Conservation (phyloP, 2,888 invertebrate genomes). For the Coelinius sp. region DNA sequence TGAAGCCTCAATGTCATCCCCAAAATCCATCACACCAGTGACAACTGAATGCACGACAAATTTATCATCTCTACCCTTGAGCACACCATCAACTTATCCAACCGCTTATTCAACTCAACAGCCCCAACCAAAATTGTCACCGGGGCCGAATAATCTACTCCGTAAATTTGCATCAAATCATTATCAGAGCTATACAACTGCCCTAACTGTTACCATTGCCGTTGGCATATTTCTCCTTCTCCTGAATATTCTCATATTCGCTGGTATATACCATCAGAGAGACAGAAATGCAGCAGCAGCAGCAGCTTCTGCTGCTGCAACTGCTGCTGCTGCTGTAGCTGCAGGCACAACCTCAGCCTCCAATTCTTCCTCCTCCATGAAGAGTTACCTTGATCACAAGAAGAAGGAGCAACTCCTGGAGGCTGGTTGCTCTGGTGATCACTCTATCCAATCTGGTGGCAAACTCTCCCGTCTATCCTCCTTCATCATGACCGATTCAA, state of each 20-base stretch:
- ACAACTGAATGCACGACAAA: slow-evolving; percentile 85
- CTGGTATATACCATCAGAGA: slow-evolving; percentile 89
- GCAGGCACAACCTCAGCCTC: slow-evolving; percentile 38
- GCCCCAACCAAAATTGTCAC: slow-evolving; percentile 70
- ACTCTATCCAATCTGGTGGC: slow-evolving; percentile 54
- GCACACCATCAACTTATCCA: slow-evolving; percentile 59
- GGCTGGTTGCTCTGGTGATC: slow-evolving; percentile 79
- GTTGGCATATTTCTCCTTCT: slow-evolving; percentile 87
- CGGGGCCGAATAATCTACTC: slow-evolving; percentile 80
- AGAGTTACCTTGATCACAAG: slow-evolving; percentile 74
- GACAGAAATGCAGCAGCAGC: slow-evolving; percentile 72
- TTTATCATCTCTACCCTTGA: slow-evolving; percentile 69
- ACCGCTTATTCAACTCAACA: slow-evolving; percentile 52
- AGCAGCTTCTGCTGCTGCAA: slow-evolving; percentile 21
- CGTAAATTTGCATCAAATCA: slow-evolving; percentile 85
- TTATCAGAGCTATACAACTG: slow-evolving; percentile 91
- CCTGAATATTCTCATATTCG: slow-evolving; percentile 88
- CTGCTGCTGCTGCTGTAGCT: slow-evolving; percentile 12
- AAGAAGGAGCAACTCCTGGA: slow-evolving; percentile 84
- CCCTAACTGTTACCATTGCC: slow-evolving; percentile 88
- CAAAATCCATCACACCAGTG: slow-evolving; percentile 73
- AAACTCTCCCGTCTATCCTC: slow-evolving; percentile 59
- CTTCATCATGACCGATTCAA: slow-evolving; percentile 58
- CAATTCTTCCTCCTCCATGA: slow-evolving; percentile 46
- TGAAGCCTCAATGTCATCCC: slow-evolving; percentile 67